phyloP scores from a whole-genome alignment of 2,888 invertebrate genomes.

The Caenorhabditis becei region DNA sequence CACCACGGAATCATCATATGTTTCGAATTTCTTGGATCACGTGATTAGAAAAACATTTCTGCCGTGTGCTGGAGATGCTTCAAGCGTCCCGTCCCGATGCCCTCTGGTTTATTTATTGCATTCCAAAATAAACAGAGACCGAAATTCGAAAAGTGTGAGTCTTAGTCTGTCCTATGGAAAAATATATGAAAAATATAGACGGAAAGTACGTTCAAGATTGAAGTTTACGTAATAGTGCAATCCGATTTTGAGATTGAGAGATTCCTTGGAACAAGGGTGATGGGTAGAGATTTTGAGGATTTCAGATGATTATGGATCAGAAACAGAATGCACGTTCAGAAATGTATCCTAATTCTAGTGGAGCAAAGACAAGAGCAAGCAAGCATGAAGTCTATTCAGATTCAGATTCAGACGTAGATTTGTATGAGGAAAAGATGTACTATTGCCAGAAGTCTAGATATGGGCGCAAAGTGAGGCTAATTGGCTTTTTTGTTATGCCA shows the following conservation, averaged over 20 bases:
- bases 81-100: slow-evolving; percentile 9
- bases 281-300: neutral
- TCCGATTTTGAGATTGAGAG: neutral
- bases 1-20: slow-evolving; percentile 46
- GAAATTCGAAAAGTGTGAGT: slow-evolving; percentile 19
- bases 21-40: slow-evolving; percentile 53
- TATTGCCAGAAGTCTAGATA: slow-evolving; percentile 6
- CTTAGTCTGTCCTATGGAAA: slow-evolving; percentile 4
- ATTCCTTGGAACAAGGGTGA: neutral
- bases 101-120: slow-evolving; percentile 30
- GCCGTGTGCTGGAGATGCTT: slow-evolving; percentile 13
- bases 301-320: neutral
- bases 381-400: neutral
- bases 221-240: slow-evolving; percentile 12
- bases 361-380: neutral
- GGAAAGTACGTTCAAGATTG: neutral
- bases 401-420: slow-evolving; percentile 11
- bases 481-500: slow-evolving; percentile 52
- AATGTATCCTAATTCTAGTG: neutral
- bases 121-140: slow-evolving; percentile 37
- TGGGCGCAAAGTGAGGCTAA: slow-evolving; percentile 24
- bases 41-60: slow-evolving; percentile 56
- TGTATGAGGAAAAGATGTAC: slow-evolving; percentile 3
- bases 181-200: no score
- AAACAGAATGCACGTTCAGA: neutral